A percentile compares a stretch with the other conserved stretches of the same genome.
Evolutionary conservation across 2,797 vertebrate genomes (phyloP).

Genomic region (Sebastes flavidus): DNA sequence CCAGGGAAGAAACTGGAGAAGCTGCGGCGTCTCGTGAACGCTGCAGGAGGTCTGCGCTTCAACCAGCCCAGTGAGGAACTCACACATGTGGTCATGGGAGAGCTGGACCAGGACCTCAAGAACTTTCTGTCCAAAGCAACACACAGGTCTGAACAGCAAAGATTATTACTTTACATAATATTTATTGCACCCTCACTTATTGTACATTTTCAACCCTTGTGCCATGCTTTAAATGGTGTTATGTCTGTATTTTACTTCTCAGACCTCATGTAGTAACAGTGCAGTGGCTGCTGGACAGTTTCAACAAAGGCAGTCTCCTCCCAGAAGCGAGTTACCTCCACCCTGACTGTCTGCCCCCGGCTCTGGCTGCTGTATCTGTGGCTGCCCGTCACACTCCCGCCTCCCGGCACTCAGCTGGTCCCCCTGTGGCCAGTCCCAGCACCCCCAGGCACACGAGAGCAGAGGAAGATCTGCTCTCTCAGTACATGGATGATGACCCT

Average conservation of each 20-base stretch:
- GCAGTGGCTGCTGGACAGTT: constrained; percentile 94
- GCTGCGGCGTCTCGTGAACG: constrained; percentile 90
- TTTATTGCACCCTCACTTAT: neutral
- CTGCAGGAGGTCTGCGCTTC: constrained; percentile 92
- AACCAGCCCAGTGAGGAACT: constrained; percentile 95
- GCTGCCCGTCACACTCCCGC: constrained; percentile 49
- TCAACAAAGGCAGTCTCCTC: constrained; percentile 85
- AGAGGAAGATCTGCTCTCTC: constrained; percentile 92
- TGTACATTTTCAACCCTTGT: neutral
- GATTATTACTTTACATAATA: neutral
- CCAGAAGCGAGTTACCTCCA: constrained; percentile 88
- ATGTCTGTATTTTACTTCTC: neutral
- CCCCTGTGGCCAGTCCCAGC: constrained; percentile 48
- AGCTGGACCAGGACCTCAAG: constrained; percentile 87
- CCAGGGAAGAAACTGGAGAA: constrained; percentile 92
- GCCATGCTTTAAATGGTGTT: neutral
- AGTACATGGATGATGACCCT: constrained; percentile 87
- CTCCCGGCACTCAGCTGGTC: constrained; percentile 32
- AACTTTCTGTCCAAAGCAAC: constrained; percentile 86
- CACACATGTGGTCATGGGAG: constrained; percentile 93
- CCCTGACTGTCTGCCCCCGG: constrained; percentile 84
- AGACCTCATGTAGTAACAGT: constrained; percentile 93
- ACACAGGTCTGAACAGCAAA: constrained; percentile 84
- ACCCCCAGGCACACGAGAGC: constrained; percentile 67
- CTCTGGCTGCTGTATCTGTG: constrained; percentile 76